phyloP scores from a whole-genome alignment of 2,888 invertebrate genomes.

The Leptopterna dolabrata region DNA sequence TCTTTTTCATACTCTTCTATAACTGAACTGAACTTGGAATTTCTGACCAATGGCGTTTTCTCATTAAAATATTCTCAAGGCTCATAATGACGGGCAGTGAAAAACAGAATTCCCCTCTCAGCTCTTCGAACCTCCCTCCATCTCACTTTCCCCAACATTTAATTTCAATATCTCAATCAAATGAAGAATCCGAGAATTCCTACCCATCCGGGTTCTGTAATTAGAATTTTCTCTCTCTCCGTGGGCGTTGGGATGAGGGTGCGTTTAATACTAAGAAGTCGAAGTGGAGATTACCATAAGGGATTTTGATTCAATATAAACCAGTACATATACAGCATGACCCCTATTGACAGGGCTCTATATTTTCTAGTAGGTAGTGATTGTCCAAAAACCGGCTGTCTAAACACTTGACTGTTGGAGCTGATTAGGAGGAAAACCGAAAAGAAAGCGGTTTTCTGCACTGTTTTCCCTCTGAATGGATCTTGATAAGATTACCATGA shows the following conservation, averaged over 20 bases:
- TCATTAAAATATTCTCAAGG: conserved; percentile 46
- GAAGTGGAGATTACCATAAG: background rate
- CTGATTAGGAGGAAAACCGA: no score
- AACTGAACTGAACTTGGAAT: background rate
- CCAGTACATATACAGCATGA: background rate
- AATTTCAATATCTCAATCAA: conserved; percentile 48
- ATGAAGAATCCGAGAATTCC: conserved; percentile 41
- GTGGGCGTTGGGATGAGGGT: background rate
- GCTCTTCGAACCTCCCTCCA: background rate
- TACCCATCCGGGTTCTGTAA: conserved; percentile 1
- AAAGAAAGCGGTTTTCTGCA: no score
- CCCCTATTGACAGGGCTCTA: no score
- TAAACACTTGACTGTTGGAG: no score
- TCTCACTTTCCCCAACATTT: conserved; percentile 20
- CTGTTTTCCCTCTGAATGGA: no score
- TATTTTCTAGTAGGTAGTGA: no score
- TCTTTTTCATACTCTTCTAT: background rate
- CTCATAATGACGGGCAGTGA: background rate
- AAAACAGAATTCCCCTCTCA: background rate
- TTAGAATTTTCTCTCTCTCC: conserved; percentile 19
- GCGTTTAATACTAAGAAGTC: background rate
- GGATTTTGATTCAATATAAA: background rate
- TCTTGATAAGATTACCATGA: no score
- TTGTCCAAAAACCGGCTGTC: no score
- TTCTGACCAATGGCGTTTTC: conserved; percentile 46